Evolutionary conservation across 1,140 invertebrate genomes (phyloP), one percentile per base, ranked within the genome.

Genomic region (Aphelenchoides besseyi): DNA sequence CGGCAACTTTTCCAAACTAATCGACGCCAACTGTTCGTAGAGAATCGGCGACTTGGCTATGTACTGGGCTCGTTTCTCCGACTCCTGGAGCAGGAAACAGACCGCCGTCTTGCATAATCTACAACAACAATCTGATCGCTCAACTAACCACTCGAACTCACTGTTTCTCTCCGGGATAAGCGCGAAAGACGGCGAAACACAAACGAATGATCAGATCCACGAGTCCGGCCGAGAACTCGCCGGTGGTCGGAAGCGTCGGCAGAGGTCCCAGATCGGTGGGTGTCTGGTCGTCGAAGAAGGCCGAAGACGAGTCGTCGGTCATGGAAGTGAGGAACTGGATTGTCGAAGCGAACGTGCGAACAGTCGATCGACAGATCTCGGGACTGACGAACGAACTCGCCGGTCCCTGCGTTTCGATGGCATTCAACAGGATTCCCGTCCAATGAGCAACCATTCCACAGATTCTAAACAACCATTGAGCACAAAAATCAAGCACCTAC

Each of bases 11-110:
- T 66, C 63, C 36, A 66, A 53, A 16, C 28, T 66, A 33, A 66
- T 66, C 12, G 63, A 18, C 0, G 63, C 30, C 36, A 66, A n/a
- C 63, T 36, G 12, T 66, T 66, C 63, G 30, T 66, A 66, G 12
- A 66, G 32, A 26, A 66, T 16, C n/a, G 63, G 26, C 12, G 28
- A 33, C 32, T 66, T 66, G 0, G 63, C 63, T 23, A 66, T 66
- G 63, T 36, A 66, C 23, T 37, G 9, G 18, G 63, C 63, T 9
- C 63, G 30, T 53, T 66, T 66, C 36, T 66, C 63, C 36, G 36
- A 41, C 36, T 66, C 63, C 30, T 66, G 63, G 12, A 66, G 26
- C n/a, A 66, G 32, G 63, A 66, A 37, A 53, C 63, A 33, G 32
- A 66, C 63, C 28, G 63, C 63, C 0, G 63, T 37, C 9, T 66